A percentile compares a stretch with the other conserved stretches of the same genome.
Evolutionary conservation across 2,113 vertebrate genomes (phyloP).

Genomic region (Syngnathus floridae): DNA sequence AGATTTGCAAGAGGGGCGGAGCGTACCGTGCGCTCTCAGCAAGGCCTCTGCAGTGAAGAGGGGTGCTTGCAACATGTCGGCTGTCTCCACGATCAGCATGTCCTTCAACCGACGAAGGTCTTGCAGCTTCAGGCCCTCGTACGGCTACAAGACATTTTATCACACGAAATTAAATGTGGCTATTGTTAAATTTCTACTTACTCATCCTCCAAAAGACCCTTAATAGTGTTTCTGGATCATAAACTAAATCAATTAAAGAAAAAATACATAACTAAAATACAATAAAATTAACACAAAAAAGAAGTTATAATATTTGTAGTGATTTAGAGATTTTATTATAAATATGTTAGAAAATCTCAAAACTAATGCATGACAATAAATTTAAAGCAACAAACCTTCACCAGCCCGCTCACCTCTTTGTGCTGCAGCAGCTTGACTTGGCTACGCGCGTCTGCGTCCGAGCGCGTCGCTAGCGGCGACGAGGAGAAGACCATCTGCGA

Average conservation of each 20-base stretch:
- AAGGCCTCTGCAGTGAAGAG: slow-evolving; percentile 96
- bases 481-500: slow-evolving; percentile 71
- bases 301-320: too few relatives aligned
- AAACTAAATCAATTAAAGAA: too few relatives aligned
- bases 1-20: neutral
- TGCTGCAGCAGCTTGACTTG: slow-evolving; percentile 54
- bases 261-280: too few relatives aligned
- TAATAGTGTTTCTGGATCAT: too few relatives aligned
- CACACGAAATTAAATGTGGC: too few relatives aligned
- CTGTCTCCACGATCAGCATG: slow-evolving; percentile 97
- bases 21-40: slow-evolving; percentile 88
- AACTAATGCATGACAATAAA: too few relatives aligned
- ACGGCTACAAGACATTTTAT: slow-evolving; percentile 66
- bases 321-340: too few relatives aligned
- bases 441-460: slow-evolving; percentile 46
- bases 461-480: slow-evolving; percentile 39
- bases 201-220: too few relatives aligned
- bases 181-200: too few relatives aligned
- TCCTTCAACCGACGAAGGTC: slow-evolving; percentile 92
- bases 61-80: slow-evolving; percentile 97
- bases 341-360: too few relatives aligned
- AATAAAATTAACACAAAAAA: too few relatives aligned
- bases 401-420: slow-evolving; percentile 52
- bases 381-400: too few relatives aligned
- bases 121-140: slow-evolving; percentile 91